phyloP scores from a whole-genome alignment of 2,113 vertebrate species.

The Theristicus caerulescens region DNA sequence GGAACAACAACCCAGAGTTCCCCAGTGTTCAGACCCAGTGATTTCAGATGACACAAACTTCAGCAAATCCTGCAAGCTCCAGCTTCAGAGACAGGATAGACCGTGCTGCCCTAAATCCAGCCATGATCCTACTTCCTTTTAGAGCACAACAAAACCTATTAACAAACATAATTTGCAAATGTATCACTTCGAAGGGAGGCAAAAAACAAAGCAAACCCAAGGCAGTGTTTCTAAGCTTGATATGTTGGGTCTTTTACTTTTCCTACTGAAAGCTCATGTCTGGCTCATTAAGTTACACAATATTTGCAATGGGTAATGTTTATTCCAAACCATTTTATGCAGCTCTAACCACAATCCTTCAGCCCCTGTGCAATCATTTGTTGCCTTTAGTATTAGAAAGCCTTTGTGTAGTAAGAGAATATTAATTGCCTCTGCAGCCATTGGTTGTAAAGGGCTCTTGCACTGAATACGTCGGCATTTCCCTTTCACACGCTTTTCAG shows the following conservation, averaged over 20 bases:
- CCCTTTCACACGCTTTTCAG: not conserved
- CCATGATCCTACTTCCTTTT: not conserved
- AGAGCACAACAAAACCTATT: not conserved
- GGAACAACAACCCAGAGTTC: not conserved
- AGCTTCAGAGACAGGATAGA: not conserved
- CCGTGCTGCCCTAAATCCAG: not conserved
- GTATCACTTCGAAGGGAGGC: not conserved
- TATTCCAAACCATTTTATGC: constrained; percentile 9
- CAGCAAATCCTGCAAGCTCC: not conserved
- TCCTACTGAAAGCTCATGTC: not conserved
- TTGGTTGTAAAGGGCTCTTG: not conserved
- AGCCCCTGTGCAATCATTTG: not conserved
- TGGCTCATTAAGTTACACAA: constrained; percentile 4
- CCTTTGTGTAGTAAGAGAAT: not conserved
- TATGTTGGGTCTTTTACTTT: not conserved
- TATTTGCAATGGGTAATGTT: constrained; percentile 25
- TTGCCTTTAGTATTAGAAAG: not conserved
- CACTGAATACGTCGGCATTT: rapidly evolving
- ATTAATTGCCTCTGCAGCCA: not conserved
- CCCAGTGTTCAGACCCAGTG: not conserved
- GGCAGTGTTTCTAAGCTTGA: not conserved
- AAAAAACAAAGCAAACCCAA: not conserved
- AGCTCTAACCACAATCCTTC: not conserved
- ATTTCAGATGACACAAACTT: not conserved
- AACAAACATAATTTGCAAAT: not conserved